Evolutionary conservation across 2,797 vertebrate species (phyloP), one percentile per base, ranked within the genome.

Genomic region (Todus mexicanus): DNA sequence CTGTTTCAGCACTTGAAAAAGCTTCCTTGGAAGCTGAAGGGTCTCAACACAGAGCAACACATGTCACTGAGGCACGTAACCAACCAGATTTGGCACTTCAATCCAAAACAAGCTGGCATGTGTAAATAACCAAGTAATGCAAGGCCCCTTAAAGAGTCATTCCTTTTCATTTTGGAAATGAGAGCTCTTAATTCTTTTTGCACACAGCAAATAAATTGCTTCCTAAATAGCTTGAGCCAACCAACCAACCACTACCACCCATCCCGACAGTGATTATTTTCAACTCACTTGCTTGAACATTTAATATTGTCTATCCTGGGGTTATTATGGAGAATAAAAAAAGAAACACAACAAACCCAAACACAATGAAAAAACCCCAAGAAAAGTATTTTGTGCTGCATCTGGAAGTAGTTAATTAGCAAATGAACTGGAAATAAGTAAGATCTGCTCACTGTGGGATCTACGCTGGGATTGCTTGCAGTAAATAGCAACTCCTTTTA

Each of bases 381-480:
- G 37, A 15, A 33, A 93, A 86, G 74, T 74, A 78, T 86, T 97
- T 97, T 90, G 74, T 60, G 33, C 45, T 66, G 74, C 85, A 85
- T 92, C 94, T 93, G 92, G 50, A 94, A 94, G 80, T 90, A 92
- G 87, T 95, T 97, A 94, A 96, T 94, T 92, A 90, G 82, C 59
- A 95, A 96, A 95, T 91, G 82, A 92, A 64, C 80, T 81, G 78
- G 89, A 96, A 97, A 95, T 51, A 77, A 92, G 72, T 75, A 66
- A 87, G 84, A 88, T 59, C 72, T 38, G 87, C 90, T 93, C 82
- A 31, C 88, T 82, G 92, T 12, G 5, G 64, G 71, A 86, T 85
- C 79, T 81, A 14, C 43, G 75, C 43, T 73, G 85, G 50, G 82
- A 69, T 43, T 20, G 71, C 80, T 60, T 84, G 60, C 68, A 85